Conservation (phyloP, 2,113 vertebrate genomes). For the Callipepla squamata region DNA sequence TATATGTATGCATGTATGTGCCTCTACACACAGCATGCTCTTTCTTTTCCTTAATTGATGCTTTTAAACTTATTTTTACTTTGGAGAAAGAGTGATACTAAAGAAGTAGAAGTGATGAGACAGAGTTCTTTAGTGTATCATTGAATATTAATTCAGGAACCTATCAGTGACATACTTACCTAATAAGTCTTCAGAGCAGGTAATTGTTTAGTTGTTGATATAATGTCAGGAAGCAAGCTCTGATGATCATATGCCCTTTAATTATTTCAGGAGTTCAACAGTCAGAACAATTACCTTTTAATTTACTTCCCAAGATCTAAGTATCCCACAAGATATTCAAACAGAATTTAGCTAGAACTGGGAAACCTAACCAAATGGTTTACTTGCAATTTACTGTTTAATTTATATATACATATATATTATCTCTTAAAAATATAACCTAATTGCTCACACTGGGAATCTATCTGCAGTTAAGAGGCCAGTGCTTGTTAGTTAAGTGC, state of each 20-base stretch:
- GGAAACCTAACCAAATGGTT: not conserved
- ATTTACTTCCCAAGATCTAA: not conserved
- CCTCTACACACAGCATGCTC: not conserved
- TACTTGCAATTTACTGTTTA: not conserved
- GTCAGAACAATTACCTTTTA: slow-evolving; percentile 2
- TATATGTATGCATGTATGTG: not conserved
- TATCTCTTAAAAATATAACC: not conserved
- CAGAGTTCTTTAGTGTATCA: accelerated
- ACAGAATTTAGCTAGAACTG: not conserved
- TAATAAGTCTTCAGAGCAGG: not conserved
- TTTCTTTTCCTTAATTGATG: not conserved
- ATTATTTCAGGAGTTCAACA: not conserved
- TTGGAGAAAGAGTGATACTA: not conserved
- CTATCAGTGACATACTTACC: not conserved
- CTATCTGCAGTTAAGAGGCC: not conserved
- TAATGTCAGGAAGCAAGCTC: not conserved
- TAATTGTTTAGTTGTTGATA: not conserved
- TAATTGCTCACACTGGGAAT: not conserved
- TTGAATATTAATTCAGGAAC: not conserved
- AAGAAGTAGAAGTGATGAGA: not conserved
- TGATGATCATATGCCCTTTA: not conserved
- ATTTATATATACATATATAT: not conserved
- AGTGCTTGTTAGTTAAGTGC: not conserved
- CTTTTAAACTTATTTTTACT: not conserved
- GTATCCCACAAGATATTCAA: not conserved